Evolutionary conservation across 2,797 vertebrate genomes (phyloP).

Genomic region (Eurystomus glaucurus): DNA sequence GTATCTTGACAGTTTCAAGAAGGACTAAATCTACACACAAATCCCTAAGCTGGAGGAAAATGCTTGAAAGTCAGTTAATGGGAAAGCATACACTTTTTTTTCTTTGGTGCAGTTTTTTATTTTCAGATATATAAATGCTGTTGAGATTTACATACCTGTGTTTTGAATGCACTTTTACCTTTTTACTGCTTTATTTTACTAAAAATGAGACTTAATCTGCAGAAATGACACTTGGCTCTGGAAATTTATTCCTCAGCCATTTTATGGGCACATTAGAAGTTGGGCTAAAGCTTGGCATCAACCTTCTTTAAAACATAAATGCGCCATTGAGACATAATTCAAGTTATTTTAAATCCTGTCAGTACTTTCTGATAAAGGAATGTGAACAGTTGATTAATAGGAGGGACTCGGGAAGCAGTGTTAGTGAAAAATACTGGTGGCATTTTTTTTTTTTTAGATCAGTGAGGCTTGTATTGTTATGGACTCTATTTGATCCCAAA

Average conservation of each 20-base stretch:
- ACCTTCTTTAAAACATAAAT: background rate
- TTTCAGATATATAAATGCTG: background rate
- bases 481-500: background rate
- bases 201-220: background rate
- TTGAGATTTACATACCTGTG: background rate
- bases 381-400: background rate
- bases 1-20: slow-evolving; percentile 45
- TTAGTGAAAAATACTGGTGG: background rate
- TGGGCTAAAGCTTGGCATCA: background rate
- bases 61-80: background rate
- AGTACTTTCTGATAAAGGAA: background rate
- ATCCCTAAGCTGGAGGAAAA: background rate
- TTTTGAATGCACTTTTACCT: background rate
- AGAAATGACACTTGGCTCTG: background rate
- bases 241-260: background rate
- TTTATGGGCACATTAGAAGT: background rate
- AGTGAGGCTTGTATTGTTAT: background rate
- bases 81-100: background rate
- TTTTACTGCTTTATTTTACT: background rate
- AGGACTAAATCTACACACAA: background rate
- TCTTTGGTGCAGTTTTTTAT: background rate
- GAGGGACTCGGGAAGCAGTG: background rate
- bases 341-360: background rate
- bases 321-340: background rate
- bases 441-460: background rate